Evolutionary conservation across 2,797 vertebrate species (phyloP), one percentile per base, ranked within the genome.

Genomic region (Sardinella longiceps): DNA sequence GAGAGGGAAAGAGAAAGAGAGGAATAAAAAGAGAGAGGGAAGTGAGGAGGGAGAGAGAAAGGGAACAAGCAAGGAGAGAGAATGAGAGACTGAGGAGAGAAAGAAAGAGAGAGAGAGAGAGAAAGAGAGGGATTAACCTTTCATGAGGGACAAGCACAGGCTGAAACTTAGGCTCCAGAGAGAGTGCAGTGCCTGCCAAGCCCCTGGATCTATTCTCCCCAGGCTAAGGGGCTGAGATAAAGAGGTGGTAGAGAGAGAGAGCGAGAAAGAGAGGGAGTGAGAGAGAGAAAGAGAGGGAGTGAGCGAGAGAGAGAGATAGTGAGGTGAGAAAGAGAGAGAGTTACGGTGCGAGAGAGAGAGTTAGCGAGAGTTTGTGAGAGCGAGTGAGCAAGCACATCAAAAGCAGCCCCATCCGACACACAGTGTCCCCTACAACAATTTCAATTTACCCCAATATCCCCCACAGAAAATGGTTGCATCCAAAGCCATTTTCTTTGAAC

Each of bases 401-500:
- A 77, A 77, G 15, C 37, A 77, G 70, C 15, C 70, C 70, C 37
- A 43, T 33, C 33, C 33, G 37, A 43, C 15, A 43, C 18, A 23
- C 86, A 77, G 88, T 90, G 88, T 88, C 87, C 89, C 93, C 93
- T 93, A 91, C 93, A 94, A 92, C 92, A 91, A 92, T 94, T 95
- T 95, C 92, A 94, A 93, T 94, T 94, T 93, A 93, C 91, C 70
- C 93, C 92, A 92, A 90, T 93, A 94, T 94, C 92, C 91, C 91
- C 87, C 84, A 92, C 92, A 92, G 92, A 94, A 77, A 94, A 92
- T 80, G 39, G 87, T 89, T 83, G 91, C 91, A 93, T 94, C 93
- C 92, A 85, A 94, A 90, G 92, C 91, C 87, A 92, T 95, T 95
- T 95, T 92, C 92, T 93, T 86, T 94, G 93, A 93, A 95, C 94